These are phyloP conservation scores for Philypnodon macrostomus DNA, from an alignment of 2,797 vertebrate genomes.

Conservation along the genomic window DNA sequence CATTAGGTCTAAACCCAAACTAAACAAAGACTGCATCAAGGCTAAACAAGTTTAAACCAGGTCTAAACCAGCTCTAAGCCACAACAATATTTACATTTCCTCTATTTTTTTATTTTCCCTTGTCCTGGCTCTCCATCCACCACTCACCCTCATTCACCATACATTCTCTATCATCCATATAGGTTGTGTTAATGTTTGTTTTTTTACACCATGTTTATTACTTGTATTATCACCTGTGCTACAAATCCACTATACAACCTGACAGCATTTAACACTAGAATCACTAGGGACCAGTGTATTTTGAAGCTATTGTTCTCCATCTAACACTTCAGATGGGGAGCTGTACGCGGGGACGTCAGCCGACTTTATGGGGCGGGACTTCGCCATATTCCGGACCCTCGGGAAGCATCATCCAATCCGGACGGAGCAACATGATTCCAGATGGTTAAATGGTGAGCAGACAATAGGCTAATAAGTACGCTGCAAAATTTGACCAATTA, in stretches of 20 bases:
- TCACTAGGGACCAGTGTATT: neutral
- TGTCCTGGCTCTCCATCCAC: too few species aligned
- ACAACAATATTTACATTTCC: too few species aligned
- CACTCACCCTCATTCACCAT: too few species aligned
- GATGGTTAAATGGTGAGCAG: constrained; percentile 95
- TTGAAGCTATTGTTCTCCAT: constrained; percentile 10
- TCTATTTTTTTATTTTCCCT: too few species aligned
- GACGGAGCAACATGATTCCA: constrained; percentile 96
- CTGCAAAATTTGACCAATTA: too few species aligned
- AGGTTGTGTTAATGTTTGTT: too few species aligned
- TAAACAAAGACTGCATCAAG: too few species aligned
- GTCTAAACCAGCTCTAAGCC: too few species aligned
- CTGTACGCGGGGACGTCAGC: constrained; percentile 96
- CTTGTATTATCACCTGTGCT: constrained; percentile 42
- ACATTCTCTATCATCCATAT: too few species aligned
- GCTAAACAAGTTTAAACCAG: too few species aligned
- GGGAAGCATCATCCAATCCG: constrained; percentile 96
- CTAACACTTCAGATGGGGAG: constrained; percentile 85
- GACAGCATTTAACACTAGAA: constrained; percentile 15
- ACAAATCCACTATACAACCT: constrained; percentile 39
- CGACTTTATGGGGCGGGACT: constrained; percentile 98
- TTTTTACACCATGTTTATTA: constrained; percentile 64
- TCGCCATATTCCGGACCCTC: constrained; percentile 96
- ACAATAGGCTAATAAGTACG: neutral
- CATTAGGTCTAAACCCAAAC: too few species aligned